Conservation (phyloP, 2,888 invertebrate genomes). For the Caenorhabditis sp. region DNA sequence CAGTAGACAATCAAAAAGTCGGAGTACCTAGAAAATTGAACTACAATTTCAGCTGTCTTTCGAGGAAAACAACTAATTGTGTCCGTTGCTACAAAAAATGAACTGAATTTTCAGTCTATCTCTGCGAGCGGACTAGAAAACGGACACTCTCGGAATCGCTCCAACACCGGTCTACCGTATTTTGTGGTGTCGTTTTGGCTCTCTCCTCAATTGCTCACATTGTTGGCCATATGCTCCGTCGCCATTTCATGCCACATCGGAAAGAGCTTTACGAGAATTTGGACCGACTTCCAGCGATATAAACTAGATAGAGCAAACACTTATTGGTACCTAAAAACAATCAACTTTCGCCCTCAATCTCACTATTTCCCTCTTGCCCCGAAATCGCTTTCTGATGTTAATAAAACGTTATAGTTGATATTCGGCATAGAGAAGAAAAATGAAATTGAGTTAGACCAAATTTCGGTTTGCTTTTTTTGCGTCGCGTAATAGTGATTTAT, state of each 20-base stretch:
- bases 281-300: slow-evolving; percentile 42
- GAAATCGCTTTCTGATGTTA: slow-evolving; percentile 17
- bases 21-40: not conserved
- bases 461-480: slow-evolving; percentile 17
- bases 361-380: too few relatives aligned
- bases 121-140: slow-evolving; percentile 80
- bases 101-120: slow-evolving; percentile 74
- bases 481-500: slow-evolving; percentile 26
- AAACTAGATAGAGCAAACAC: slow-evolving; percentile 17
- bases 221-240: slow-evolving; percentile 75
- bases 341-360: slow-evolving; percentile 2
- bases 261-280: slow-evolving; percentile 76
- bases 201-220: slow-evolving; percentile 77
- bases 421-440: slow-evolving; percentile 1
- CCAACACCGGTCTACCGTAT: slow-evolving; percentile 78
- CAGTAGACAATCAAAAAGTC: not conserved
- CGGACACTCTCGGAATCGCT: slow-evolving; percentile 78
- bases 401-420: slow-evolving; percentile 28
- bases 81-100: not conserved
- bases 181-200: slow-evolving; percentile 79
- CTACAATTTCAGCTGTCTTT: slow-evolving; percentile 8
- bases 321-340: slow-evolving; percentile 18
- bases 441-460: slow-evolving; percentile 33
- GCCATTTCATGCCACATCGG: slow-evolving; percentile 77
- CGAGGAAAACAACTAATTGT: not conserved